Base-by-base conservation (phyloP, 2,888 invertebrate species). In the Eupithecia vulgata region DNA sequence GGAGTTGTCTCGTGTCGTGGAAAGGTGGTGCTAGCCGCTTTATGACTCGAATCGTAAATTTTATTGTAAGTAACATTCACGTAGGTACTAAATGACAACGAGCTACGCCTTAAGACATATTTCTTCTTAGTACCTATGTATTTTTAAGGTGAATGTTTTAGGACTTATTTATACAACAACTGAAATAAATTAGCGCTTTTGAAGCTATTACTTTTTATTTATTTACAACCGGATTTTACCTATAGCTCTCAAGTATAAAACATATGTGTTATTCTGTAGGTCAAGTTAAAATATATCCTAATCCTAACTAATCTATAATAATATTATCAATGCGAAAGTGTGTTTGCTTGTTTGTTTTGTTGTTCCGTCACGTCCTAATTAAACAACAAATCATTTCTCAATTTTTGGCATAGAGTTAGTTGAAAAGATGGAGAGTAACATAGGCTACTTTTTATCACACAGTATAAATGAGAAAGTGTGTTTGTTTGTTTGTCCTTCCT, bases 1-100 rank as follows among this genome's bases (percentile, higher is more conserved):
- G n/a, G n/a, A n/a, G n/a, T 68, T 57, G 48, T 65, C 69, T 65
- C 45, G n/a, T n/a, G n/a, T 68, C 62, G 62, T 67, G 69, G 73
- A 67, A 68, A 75, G 57, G 66, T 66, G 71, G 71, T 70, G 71
- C 61, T 67, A 71, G 57, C 70, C 68, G 52, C 65, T 73, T 73
- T 73, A 76, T 71, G 73, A 71, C 73, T 67, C 67, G 61, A 70
- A 69, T 68, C 76, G 69, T 76, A 76, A 76, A 71, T 71, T 73
- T 73, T 40, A 65, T 65, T 64, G 67, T 48, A 68, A 59, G 57
- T 65, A 72, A 70, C 67, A 52, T 52, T 52, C n/a, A 40, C 68
- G 67, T 35, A 42, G 37, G 68, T 67, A 67, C 52, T 69, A 67
- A 68, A 68, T 68, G 40, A 62, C 65, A 61, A 57, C 35, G 48